Evolutionary conservation across 2,113 vertebrate genomes (phyloP).

Genomic region (Acrocephalus arundinaceus): DNA sequence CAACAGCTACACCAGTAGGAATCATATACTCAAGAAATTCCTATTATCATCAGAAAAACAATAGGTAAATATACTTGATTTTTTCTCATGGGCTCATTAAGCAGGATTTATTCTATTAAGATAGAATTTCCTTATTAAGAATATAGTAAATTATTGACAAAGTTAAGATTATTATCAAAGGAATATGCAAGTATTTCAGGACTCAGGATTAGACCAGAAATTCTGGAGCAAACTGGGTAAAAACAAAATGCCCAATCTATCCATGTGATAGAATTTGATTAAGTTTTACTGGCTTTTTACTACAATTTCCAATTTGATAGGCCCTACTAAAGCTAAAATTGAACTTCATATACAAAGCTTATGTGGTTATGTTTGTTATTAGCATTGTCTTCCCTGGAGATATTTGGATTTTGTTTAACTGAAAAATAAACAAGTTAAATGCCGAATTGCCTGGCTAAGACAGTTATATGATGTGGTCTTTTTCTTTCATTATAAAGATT

Average conservation of each 20-base stretch:
- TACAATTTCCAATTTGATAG: slow-evolving; percentile 61
- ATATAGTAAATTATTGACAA: background rate
- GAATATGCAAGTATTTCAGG: background rate
- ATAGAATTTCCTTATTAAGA: background rate
- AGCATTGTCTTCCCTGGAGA: slow-evolving; percentile 64
- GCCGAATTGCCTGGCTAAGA: slow-evolving; percentile 19
- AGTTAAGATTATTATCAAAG: slow-evolving; percentile 1
- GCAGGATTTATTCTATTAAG: background rate
- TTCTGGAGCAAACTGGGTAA: slow-evolving; percentile 16
- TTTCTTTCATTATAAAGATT: slow-evolving; percentile 55
- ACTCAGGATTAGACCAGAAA: background rate
- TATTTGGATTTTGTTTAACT: slow-evolving; percentile 67
- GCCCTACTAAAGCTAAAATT: slow-evolving; percentile 63
- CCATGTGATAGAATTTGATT: slow-evolving; percentile 53
- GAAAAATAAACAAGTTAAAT: slow-evolving; percentile 69
- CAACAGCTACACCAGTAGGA: background rate
- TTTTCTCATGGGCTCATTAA: background rate
- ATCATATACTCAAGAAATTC: background rate
- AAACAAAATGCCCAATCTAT: slow-evolving; percentile 31
- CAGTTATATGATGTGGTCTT: slow-evolving; percentile 63
- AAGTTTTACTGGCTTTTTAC: slow-evolving; percentile 60
- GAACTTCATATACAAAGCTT: slow-evolving; percentile 60
- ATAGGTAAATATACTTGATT: background rate
- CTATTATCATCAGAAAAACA: background rate
- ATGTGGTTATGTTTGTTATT: slow-evolving; percentile 62